Percentiles rank a stretch among this genome's conserved stretches.
These are phyloP conservation scores for Phortica variegata DNA, from an alignment of 1,140 invertebrate species.

Conservation along the genomic window DNA sequence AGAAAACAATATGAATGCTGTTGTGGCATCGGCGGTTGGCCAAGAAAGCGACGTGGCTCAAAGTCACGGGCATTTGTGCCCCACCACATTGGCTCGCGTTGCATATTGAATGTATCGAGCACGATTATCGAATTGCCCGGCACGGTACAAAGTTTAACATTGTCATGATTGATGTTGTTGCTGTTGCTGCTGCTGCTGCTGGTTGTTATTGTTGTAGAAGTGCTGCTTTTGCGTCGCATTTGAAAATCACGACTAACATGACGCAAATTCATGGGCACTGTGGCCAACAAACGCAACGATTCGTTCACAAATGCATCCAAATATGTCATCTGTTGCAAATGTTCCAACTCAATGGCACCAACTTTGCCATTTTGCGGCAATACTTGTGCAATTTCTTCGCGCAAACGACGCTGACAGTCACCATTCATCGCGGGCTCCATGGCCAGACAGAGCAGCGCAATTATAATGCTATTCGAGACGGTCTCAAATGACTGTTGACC, in stretches of 20 bases:
- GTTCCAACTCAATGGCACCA: slow-evolving; percentile 29
- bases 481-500: slow-evolving; percentile 43
- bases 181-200: no score
- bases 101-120: slow-evolving; percentile 49
- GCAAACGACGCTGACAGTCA: slow-evolving; percentile 37
- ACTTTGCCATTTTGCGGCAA: slow-evolving; percentile 23
- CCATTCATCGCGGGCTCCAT: slow-evolving; percentile 23
- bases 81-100: slow-evolving; percentile 42
- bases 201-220: slow-evolving; percentile 2
- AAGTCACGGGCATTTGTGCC: slow-evolving; percentile 68
- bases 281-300: slow-evolving; percentile 42
- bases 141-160: slow-evolving; percentile 10
- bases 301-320: slow-evolving; percentile 47
- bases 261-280: slow-evolving; percentile 49
- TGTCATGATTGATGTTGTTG: no score
- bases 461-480: slow-evolving; percentile 49
- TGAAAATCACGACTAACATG: slow-evolving; percentile 43
- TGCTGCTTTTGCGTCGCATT: slow-evolving; percentile 20
- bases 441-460: slow-evolving; percentile 44
- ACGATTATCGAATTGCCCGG: slow-evolving; percentile 45
- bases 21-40: slow-evolving; percentile 7
- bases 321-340: slow-evolving; percentile 42
- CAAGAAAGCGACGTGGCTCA: slow-evolving; percentile 74
- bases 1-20: slow-evolving; percentile 69
- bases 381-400: slow-evolving; percentile 32